Evolutionary conservation across 2,113 vertebrate species (phyloP).

Genomic region (Ceyx margarethae): DNA sequence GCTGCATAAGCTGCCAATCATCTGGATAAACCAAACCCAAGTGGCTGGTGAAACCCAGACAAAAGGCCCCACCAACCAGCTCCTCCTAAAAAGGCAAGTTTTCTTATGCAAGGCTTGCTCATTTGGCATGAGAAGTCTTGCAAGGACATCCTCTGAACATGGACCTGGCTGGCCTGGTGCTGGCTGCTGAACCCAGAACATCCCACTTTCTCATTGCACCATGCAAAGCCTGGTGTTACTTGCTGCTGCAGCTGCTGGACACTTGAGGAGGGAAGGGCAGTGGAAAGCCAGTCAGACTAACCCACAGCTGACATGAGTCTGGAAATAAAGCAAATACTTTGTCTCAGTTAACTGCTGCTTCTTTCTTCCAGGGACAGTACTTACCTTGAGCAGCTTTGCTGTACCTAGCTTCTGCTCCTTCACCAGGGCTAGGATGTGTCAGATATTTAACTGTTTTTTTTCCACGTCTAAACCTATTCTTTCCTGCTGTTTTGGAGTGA

Average conservation of each 20-base stretch:
- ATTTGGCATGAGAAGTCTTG: not conserved
- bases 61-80: not conserved
- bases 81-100: not conserved
- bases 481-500: not conserved
- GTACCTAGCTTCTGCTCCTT: not conserved
- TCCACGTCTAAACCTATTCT: not conserved
- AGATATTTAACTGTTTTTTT: not conserved
- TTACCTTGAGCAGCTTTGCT: not conserved
- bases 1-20: not conserved
- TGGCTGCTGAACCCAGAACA: not conserved
- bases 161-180: not conserved
- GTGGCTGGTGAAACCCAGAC: not conserved
- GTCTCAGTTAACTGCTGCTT: not conserved
- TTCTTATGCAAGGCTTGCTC: not conserved
- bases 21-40: not conserved
- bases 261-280: not conserved
- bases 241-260: not conserved
- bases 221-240: not conserved
- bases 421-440: not conserved
- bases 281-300: not conserved
- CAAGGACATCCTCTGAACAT: not conserved
- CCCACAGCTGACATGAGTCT: not conserved
- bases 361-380: not conserved
- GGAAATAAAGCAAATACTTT: not conserved
- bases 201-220: not conserved